A percentile compares a stretch with the other conserved stretches of the same genome.
These are phyloP conservation scores for Pipistrellus pygmaeus DNA, from an alignment of 2,797 vertebrate genomes.

Conservation along the genomic window DNA sequence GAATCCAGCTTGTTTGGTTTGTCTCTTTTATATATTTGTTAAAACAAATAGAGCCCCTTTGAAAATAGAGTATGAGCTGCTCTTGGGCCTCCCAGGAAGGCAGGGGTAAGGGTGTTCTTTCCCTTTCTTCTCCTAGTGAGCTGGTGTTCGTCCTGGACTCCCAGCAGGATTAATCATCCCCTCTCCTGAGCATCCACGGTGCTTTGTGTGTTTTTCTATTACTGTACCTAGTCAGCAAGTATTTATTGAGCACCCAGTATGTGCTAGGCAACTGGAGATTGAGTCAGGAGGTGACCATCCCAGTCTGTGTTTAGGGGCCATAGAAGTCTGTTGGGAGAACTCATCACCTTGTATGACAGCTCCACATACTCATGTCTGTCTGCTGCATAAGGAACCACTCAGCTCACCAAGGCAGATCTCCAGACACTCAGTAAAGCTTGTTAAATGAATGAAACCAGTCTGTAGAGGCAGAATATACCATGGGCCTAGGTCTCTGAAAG, in stretches of 20 bases:
- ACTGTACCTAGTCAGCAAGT: not conserved
- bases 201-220: not conserved
- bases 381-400: not conserved
- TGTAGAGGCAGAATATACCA: not conserved
- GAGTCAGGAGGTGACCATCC: not conserved
- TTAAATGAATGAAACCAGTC: not conserved
- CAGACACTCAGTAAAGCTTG: not conserved
- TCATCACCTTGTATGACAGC: not conserved
- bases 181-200: not conserved
- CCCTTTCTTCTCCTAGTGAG: not conserved
- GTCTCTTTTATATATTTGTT: not conserved
- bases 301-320: not conserved
- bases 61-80: not conserved
- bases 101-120: not conserved
- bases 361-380: not conserved
- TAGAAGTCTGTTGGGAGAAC: not conserved
- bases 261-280: not conserved
- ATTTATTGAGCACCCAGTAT: not conserved
- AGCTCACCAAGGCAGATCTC: not conserved
- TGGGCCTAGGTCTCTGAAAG: not conserved
- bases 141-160: not conserved
- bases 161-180: not conserved
- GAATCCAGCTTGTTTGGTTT: slow-evolving; percentile 7
- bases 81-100: not conserved
- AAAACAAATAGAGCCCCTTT: slow-evolving; percentile 32